phyloP scores from a whole-genome alignment of 2,888 invertebrate genomes.

The Macrosoma leucophasiata region DNA sequence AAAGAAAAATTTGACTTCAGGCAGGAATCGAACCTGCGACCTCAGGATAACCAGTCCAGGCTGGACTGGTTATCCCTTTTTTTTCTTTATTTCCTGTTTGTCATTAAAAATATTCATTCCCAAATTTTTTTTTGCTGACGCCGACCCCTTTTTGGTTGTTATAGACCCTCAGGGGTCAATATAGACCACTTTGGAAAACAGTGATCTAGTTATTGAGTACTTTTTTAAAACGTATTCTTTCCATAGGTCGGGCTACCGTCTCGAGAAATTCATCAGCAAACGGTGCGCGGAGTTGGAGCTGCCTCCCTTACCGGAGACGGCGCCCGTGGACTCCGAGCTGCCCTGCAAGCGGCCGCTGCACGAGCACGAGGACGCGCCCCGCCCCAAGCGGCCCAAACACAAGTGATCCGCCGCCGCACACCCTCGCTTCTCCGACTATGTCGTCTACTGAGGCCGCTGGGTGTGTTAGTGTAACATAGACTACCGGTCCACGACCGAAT shows the following conservation, averaged over 20 bases:
- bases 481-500: too few species aligned
- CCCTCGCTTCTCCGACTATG: conserved; percentile 37
- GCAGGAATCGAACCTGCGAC: too few species aligned
- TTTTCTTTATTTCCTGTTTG: too few species aligned
- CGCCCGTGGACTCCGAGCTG: conserved; percentile 31
- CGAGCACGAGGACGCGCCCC: conserved; percentile 33
- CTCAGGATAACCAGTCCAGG: too few species aligned
- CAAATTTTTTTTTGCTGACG: too few species aligned
- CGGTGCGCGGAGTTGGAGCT: conserved; percentile 81
- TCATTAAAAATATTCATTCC: too few species aligned
- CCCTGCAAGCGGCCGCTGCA: conserved; percentile 26
- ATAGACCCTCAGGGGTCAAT: too few species aligned
- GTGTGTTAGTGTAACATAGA: conserved; percentile 10
- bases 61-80: too few species aligned
- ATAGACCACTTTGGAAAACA: too few species aligned
- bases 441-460: conserved; percentile 35
- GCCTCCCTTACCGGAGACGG: conserved; percentile 57
- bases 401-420: conserved; percentile 43
- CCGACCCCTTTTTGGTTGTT: too few species aligned
- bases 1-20: too few species aligned
- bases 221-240: conserved; percentile 11
- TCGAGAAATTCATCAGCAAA: conserved; percentile 83
- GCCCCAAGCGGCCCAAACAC: conserved; percentile 33
- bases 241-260: conserved; percentile 82
- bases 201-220: too few species aligned